Percentiles rank a stretch among this genome's conserved stretches.
Conservation (phyloP, 2,113 vertebrate genomes). For the Poeciliopsis retropinna region DNA sequence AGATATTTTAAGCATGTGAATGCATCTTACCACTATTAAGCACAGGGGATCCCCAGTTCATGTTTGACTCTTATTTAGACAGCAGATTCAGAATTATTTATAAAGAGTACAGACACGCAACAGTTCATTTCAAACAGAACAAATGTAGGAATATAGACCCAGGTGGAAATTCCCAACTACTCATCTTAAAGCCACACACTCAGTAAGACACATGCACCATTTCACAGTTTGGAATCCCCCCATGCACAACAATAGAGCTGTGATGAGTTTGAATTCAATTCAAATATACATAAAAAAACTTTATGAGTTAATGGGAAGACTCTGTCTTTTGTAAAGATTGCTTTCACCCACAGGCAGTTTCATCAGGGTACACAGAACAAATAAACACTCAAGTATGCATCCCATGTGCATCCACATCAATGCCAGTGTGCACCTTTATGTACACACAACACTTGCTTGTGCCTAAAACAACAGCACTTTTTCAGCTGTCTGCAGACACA, state of each 20-base stretch:
- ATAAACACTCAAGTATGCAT: constrained; percentile 36
- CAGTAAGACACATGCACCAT: constrained; percentile 13
- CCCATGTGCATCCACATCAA: constrained; percentile 8
- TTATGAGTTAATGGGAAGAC: constrained; percentile 32
- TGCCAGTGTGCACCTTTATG: constrained; percentile 14
- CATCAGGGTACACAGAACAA: constrained; percentile 34
- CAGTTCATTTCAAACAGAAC: constrained; percentile 42
- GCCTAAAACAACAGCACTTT: constrained; percentile 48
- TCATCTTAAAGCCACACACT: constrained; percentile 20
- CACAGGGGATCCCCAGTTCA: constrained; percentile 44
- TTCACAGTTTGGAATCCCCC: constrained; percentile 64
- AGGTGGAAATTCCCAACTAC: constrained; percentile 68
- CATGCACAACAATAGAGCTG: constrained; percentile 48
- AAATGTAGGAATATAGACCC: constrained; percentile 29
- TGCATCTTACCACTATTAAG: constrained; percentile 13
- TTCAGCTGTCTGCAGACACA: constrained; percentile 47
- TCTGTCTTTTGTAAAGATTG: constrained; percentile 33
- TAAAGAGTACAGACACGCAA: constrained; percentile 38
- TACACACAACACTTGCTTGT: constrained; percentile 8
- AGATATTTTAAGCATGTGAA: constrained; percentile 22
- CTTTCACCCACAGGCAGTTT: constrained; percentile 34
- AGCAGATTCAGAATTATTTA: constrained; percentile 49
- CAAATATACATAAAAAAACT: constrained; percentile 18
- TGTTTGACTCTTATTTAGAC: constrained; percentile 39
- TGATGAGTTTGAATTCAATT: constrained; percentile 52